Conservation (phyloP, 2,888 invertebrate genomes). For the Orthosia incerta region DNA sequence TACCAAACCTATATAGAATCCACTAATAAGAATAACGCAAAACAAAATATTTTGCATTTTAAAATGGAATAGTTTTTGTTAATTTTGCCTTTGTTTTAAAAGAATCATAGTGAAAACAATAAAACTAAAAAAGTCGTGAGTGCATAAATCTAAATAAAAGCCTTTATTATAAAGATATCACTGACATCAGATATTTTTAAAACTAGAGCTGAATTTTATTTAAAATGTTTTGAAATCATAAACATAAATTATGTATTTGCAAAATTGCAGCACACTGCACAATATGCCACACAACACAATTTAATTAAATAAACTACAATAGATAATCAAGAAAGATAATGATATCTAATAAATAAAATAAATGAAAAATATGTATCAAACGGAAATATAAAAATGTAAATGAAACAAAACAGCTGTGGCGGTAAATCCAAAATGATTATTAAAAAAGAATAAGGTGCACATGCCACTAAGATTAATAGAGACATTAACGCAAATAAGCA, state of each 20-base stretch:
- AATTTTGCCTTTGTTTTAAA: not conserved
- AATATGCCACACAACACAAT: not conserved
- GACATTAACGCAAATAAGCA: slow-evolving; percentile 87
- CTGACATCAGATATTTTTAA: not conserved
- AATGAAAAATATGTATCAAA: slow-evolving; percentile 68
- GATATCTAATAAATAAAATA: slow-evolving; percentile 37
- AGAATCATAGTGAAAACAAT: not conserved
- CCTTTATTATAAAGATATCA: not conserved
- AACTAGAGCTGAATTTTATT: slow-evolving; percentile 1
- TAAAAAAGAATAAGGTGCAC: slow-evolving; percentile 75
- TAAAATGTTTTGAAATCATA: not conserved
- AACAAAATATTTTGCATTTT: slow-evolving; percentile 19
- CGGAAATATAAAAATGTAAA: slow-evolving; percentile 82
- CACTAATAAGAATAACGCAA: slow-evolving; percentile 5
- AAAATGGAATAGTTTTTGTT: not conserved
- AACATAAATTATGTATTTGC: slow-evolving; percentile 18
- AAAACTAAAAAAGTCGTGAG: not conserved
- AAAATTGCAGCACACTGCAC: not conserved
- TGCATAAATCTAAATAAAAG: not conserved
- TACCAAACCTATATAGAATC: not conserved
- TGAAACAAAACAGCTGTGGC: slow-evolving; percentile 80
- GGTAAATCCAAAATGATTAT: slow-evolving; percentile 67
- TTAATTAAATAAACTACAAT: slow-evolving; percentile 8
- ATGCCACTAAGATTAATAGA: slow-evolving; percentile 85
- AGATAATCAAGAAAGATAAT: slow-evolving; percentile 18